These are phyloP conservation scores for Corapipo altera DNA, from an alignment of 2,113 vertebrate genomes.

Conservation along the genomic window DNA sequence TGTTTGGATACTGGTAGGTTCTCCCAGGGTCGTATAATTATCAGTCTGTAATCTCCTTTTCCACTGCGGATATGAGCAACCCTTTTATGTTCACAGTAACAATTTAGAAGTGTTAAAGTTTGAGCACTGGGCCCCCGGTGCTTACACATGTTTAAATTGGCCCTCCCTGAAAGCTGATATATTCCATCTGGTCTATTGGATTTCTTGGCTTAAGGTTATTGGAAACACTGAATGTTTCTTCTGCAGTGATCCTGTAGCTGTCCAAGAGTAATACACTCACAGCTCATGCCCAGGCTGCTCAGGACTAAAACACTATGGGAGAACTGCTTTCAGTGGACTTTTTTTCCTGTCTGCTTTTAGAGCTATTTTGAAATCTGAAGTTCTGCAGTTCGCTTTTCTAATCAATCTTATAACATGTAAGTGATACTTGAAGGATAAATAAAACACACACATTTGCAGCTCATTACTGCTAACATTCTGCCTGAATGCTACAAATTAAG, in stretches of 20 bases:
- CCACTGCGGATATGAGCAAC: not conserved
- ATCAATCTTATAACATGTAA: not conserved
- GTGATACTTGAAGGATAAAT: not conserved
- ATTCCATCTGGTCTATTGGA: conserved; percentile 53
- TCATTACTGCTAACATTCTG: not conserved
- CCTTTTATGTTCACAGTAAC: conserved; percentile 14
- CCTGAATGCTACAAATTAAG: not conserved
- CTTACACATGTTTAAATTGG: conserved; percentile 54
- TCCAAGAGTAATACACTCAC: not conserved
- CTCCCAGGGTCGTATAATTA: conserved; percentile 4
- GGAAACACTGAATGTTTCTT: conserved; percentile 57
- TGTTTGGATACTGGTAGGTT: not conserved
- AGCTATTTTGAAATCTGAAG: not conserved
- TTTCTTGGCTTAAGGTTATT: conserved; percentile 51
- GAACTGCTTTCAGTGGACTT: not conserved
- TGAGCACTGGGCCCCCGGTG: not conserved
- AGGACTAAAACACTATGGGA: not conserved
- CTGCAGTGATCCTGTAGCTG: conserved; percentile 16
- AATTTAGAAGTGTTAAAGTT: conserved; percentile 43
- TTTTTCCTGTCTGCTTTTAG: not conserved
- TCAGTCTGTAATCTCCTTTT: conserved; percentile 15
- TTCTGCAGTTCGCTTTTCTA: not conserved
- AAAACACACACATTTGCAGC: not conserved
- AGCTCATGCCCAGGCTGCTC: not conserved
- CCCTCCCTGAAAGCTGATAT: conserved; percentile 48